These are phyloP conservation scores for Phalanger gymnotis DNA, from an alignment of 2,797 vertebrate species.

Conservation along the genomic window DNA sequence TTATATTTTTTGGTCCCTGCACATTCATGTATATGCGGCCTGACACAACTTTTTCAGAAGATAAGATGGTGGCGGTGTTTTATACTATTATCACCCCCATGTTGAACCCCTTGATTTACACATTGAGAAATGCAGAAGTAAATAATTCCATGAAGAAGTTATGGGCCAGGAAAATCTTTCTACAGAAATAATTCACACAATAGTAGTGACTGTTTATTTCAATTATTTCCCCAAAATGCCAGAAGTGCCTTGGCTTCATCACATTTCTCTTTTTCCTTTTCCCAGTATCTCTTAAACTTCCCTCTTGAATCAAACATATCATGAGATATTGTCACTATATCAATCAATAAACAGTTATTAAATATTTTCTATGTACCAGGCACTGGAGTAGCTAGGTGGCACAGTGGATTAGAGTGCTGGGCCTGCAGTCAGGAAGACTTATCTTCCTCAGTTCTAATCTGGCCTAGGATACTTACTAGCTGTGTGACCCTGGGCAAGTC, in stretches of 20 bases:
- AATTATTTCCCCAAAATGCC: no score
- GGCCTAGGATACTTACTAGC: neutral
- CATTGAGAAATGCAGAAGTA: slow-evolving; percentile 75
- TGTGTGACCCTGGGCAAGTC: neutral
- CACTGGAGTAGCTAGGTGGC: neutral
- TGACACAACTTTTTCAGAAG: slow-evolving; percentile 17
- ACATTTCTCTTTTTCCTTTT: neutral
- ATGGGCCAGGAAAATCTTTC: slow-evolving; percentile 64
- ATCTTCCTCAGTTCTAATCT: neutral
- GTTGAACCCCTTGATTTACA: slow-evolving; percentile 80
- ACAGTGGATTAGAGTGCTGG: neutral
- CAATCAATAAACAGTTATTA: neutral
- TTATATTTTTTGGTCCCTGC: slow-evolving; percentile 76
- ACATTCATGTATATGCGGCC: slow-evolving; percentile 75
- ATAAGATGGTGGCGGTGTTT: slow-evolving; percentile 78
- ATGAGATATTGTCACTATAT: neutral
- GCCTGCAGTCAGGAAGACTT: neutral
- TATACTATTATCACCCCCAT: slow-evolving; percentile 77
- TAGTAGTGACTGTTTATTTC: neutral
- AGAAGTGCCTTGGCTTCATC: neutral
- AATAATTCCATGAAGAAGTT: slow-evolving; percentile 78
- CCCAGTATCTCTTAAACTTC: neutral
- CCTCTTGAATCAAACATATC: neutral
- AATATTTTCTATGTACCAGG: neutral
- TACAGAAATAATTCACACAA: neutral